Evolutionary conservation across 2,113 vertebrate genomes (phyloP), one percentile per base, ranked within the genome.

Genomic region (Eidolon helvum): DNA sequence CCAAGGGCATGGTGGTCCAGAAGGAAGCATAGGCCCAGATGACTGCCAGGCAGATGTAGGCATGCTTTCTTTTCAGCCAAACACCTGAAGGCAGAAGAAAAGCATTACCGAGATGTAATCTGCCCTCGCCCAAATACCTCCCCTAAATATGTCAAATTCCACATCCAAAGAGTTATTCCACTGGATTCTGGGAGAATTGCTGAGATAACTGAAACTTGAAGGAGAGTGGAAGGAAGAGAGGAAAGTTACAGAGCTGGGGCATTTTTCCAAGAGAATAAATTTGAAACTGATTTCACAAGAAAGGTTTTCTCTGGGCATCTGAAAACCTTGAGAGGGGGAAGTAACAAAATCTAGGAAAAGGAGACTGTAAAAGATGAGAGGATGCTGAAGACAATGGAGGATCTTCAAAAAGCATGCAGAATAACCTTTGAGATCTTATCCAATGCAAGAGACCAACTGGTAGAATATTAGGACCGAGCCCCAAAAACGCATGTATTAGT

Each of bases 1-100:
- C 95, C 97, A 99, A 98, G 33, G 99, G 99, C 98, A 99, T 99
- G 0, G 99, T 99, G 94, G 99, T 99, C 99, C 99, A 99, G 97
- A 99, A 99, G 0, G 96, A 98, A 7, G 99, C 99, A 84, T 99
- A 99, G 87, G 98, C 87, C 99, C 99, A 99, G 82, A 99, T 99
- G 79, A 99, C 97, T 10, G 95, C 98, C 98, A 99, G 91, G 93
- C 99, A 99, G 95, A 99, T 98, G 97, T 99, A 99, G 38, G 99
- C 98, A 16, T 99, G 99, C 5, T 98, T 99, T 84, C 99, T 99
- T 97, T 99, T 99, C 71, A 99, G 98, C 99, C 99, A 99, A 35
- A 99, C 99, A 90, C 99, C 99, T 99, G 97, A 65, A 86, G 89
- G 38, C 87, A 57, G 95, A 96, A 98, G 80, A 84, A 90, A 86